Conservation (phyloP, 2,888 invertebrate genomes). For the Heliconius aoede region DNA sequence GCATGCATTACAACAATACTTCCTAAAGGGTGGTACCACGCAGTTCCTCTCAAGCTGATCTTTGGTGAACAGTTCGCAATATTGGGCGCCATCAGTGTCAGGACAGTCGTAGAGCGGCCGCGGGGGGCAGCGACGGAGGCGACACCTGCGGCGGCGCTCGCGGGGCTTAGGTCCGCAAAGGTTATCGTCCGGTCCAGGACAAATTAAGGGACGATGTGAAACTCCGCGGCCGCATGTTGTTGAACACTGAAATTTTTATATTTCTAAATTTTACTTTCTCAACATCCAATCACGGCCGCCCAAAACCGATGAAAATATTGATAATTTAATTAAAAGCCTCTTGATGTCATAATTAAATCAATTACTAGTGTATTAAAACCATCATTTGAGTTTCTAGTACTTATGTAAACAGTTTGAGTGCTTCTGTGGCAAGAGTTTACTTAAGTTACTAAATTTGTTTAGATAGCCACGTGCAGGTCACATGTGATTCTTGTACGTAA, state of each 20-base stretch:
- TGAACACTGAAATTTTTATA: conserved; percentile 81
- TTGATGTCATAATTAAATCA: conserved; percentile 12
- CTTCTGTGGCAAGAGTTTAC: conserved; percentile 2
- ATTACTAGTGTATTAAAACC: conserved; percentile 17
- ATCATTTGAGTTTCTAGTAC: conserved; percentile 22
- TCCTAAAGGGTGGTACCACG: conserved; percentile 81
- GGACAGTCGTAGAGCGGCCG: conserved; percentile 57
- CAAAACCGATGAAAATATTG: background rate
- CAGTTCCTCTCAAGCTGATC: conserved; percentile 82
- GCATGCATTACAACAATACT: conserved; percentile 85
- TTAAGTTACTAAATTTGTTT: conserved; percentile 17
- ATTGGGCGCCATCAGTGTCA: conserved; percentile 70
- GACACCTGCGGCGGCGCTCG: conserved; percentile 80
- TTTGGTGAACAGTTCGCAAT: conserved; percentile 74
- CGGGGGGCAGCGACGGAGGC: conserved; percentile 68
- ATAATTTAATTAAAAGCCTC: conserved; percentile 9
- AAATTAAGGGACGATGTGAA: conserved; percentile 80
- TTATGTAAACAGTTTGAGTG: conserved; percentile 21
- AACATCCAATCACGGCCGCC: background rate
- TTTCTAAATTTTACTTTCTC: background rate
- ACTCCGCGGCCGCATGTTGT: conserved; percentile 84
- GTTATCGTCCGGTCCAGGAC: conserved; percentile 76
- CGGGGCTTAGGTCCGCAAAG: conserved; percentile 82
- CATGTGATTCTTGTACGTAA: too few relatives aligned
- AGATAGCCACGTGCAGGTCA: background rate